Evolutionary conservation across 2,888 invertebrate species (phyloP), one percentile per base, ranked within the genome.

Genomic region (Campoplex capitator): DNA sequence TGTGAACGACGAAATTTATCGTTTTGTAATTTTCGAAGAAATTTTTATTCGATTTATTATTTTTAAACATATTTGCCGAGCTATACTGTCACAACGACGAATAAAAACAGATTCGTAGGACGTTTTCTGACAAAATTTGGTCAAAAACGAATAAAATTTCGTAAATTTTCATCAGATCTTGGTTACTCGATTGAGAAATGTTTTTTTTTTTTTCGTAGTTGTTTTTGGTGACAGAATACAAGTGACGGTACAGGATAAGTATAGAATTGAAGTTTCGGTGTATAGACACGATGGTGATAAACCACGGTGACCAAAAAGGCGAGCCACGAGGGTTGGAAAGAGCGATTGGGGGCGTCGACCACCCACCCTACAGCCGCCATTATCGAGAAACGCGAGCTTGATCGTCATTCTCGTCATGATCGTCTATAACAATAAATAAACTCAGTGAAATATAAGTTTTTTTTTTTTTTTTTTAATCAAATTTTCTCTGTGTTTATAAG

Each of bases 291-390:
- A 73, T 42, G 45, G 68, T 65, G 77, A 82, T 78, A 78, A 78
- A 85, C 77, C 81, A 51, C 77, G 82, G 65, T 77, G 62, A 83
- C 75, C 76, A 71, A 67, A 81, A 74, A 81, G 81, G 81, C 74
- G 74, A 74, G 67, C 67, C 81, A 56, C 77, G 74, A 77, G 82
- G 76, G 74, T 65, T 67, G 45, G 65, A 75, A 70, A 76, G 71
- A 67, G 70, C 58, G 79, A 75, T 54, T 48, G 83, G 79, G 86
- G 83, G 87, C 82, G 83, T 83, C 75, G 65, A 88, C 88, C 89
- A 89, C 89, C 62, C 89, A 86, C 83, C 88, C 89, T 89, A 88
- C 89, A 88, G 89, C 91, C 91, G 91, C 91, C 92, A 92, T 92
- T 91, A 91, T 92, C 92, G 91, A 91, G 70, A 56, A 65, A 67